Base-by-base conservation (phyloP, 2,888 invertebrate species). In the Saturnia pavonia region DNA sequence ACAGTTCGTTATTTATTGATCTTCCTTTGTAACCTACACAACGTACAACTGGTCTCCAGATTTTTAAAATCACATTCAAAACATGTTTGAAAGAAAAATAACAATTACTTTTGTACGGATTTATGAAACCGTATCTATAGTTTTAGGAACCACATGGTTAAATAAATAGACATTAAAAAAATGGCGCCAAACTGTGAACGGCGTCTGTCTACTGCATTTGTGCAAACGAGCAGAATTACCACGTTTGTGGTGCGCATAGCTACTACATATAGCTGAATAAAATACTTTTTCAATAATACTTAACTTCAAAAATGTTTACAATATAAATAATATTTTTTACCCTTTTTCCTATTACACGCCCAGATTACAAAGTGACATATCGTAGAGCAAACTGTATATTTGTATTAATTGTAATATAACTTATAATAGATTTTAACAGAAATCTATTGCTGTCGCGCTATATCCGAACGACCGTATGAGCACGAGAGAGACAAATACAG, bases 171-270 rank as follows among this genome's bases (percentile, higher is more conserved):
- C 70, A 70, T n/a, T n/a, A 69, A 70, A 69, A 70, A 67, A 48
- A 67, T 70, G 70, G 70, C 70, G 70, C 70, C 70, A 19, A 70
- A 67, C 66, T 66, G 54, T 67, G 70, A 70, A 70, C 67, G 70
- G 54, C 54, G 54, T 65, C 69, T 48, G 16, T 25, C 51, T 51
- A 70, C 54, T 66, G 54, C 40, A 43, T 70, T 70, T 43, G 48
- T 69, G 48, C 69, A 51, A 70, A 66, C 25, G 16, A 16, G n/a
- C 34, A 67, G 67, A 40, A 40, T 22, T n/a, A 67, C 70, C 25
- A 27, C 54, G 51, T 54, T 70, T 51, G 45, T 11, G 34, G 22
- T 54, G 66, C 16, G 54, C 42, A 43, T 65, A 45, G 8, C 57
- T 34, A 34, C 34, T 42, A 19, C 54, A 54, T 22, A 22, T 54